Conservation (phyloP, 2,797 vertebrate genomes). For the Macropodus opercularis region DNA sequence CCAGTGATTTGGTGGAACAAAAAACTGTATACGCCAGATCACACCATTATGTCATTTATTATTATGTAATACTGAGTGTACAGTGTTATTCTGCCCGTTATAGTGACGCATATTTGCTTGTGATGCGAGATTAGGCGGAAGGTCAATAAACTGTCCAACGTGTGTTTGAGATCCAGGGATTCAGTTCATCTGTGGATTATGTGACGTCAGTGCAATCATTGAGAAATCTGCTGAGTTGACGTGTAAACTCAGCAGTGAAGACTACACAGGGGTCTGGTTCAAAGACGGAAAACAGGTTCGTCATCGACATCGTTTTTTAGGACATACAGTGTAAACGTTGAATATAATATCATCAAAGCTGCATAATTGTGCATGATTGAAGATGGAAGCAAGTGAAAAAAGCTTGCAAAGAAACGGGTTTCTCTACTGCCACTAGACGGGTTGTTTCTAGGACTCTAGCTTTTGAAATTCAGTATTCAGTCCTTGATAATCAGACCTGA, state of each 20-base stretch:
- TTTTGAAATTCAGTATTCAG: no score
- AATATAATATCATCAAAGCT: no score
- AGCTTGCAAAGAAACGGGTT: no score
- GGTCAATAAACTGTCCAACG: not conserved
- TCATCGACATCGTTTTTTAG: not conserved
- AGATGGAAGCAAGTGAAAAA: no score
- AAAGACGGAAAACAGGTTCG: constrained; percentile 88
- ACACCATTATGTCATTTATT: not conserved
- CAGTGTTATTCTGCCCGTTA: not conserved
- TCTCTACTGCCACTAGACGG: no score
- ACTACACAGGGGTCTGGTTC: constrained; percentile 85
- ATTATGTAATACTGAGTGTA: no score
- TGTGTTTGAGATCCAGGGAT: constrained; percentile 73
- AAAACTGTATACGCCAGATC: no score
- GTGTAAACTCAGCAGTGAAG: constrained; percentile 83
- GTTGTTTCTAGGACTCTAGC: no score
- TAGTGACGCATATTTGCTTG: not conserved
- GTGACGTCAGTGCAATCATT: constrained; percentile 75
- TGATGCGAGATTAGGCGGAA: not conserved
- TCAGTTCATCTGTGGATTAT: constrained; percentile 82
- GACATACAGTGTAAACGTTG: no score
- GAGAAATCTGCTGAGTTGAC: constrained; percentile 79
- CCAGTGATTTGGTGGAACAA: not conserved
- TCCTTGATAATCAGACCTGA: no score
- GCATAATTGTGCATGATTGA: no score